Base-by-base conservation (phyloP, 2,888 invertebrate genomes). In the Epistrophe grossulariae region DNA sequence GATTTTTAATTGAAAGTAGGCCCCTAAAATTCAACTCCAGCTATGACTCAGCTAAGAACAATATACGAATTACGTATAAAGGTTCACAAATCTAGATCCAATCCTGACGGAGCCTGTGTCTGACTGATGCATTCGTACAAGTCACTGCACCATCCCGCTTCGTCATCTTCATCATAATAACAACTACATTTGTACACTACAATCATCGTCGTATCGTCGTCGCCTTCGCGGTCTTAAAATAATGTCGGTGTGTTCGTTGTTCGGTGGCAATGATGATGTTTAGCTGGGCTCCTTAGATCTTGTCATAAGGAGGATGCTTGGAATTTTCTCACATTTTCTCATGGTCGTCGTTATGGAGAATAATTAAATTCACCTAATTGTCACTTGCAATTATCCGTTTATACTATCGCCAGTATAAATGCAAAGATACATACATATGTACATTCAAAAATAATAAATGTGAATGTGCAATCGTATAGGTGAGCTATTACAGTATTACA, bases 301-400 rank as follows among this genome's bases (percentile, higher is more conserved):
- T 84, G 79, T 88, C 83, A 66, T 68, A 79, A 79, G 74, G 60
- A 72, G 83, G 79, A 88, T 88, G 83, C 79, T 84, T 68, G 88
- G 68, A 80, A 88, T 88, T 80, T 84, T 88, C 87, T 87, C 87
- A 87, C 87, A 87, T 79, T 79, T 85, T 87, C 88, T 77, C 87
- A 83, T 88, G 88, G 81, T 66, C 78, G 78, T 50, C 24, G 50
- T 68, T 68, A 68, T 50, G 81, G 62, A 64, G 85, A 80, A 88
- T 87, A 88, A 88, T 88, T 87, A 83, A 88, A 83, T 80, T 88
- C 88, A 88, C 88, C 88, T 88, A 87, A 87, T 88, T 87, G 83
- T 88, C 83, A 88, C 82, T 88, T 88, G 85, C 77, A 85, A 85
- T 85, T 85, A 88, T 81, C 83, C 59, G 72, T 77, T 88, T 83